Evolutionary conservation across 2,888 invertebrate genomes (phyloP).

Genomic region (Scaptomyza tumidula): DNA sequence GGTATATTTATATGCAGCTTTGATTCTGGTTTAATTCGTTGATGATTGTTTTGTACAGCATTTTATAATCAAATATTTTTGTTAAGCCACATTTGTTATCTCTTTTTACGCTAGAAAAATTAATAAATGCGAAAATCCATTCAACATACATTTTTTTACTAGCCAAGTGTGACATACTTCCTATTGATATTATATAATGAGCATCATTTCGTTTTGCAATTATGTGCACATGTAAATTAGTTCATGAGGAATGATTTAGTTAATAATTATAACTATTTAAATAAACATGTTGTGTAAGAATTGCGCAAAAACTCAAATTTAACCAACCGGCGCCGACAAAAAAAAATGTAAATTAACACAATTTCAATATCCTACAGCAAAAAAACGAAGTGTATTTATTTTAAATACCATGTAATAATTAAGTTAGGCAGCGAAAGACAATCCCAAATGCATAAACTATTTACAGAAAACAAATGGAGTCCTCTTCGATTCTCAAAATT

Average conservation of each 20-base stretch:
- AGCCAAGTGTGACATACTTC: not conserved
- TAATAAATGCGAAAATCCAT: not conserved
- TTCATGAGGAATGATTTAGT: constrained; percentile 8
- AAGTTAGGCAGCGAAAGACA: too few relatives aligned
- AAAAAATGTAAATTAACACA: not conserved
- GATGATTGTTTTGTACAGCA: too few relatives aligned
- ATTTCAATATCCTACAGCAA: not conserved
- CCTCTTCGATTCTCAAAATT: not conserved
- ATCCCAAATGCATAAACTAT: too few relatives aligned
- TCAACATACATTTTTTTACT: not conserved
- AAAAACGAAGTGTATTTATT: not conserved
- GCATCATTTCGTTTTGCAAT: constrained; percentile 4
- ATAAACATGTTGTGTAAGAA: not conserved
- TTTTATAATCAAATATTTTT: too few relatives aligned
- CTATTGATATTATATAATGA: constrained; percentile 15
- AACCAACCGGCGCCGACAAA: not conserved
- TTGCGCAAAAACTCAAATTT: not conserved
- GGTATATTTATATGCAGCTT: not conserved
- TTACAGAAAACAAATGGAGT: too few relatives aligned
- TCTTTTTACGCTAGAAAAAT: not conserved
- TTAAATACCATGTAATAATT: too few relatives aligned
- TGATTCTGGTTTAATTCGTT: too few relatives aligned
- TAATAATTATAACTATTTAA: constrained; percentile 6
- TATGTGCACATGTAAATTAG: constrained; percentile 7
- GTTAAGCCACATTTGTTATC: not conserved